Evolutionary conservation across 2,113 vertebrate genomes (phyloP).

Genomic region (Urocynchramus pylzowi): DNA sequence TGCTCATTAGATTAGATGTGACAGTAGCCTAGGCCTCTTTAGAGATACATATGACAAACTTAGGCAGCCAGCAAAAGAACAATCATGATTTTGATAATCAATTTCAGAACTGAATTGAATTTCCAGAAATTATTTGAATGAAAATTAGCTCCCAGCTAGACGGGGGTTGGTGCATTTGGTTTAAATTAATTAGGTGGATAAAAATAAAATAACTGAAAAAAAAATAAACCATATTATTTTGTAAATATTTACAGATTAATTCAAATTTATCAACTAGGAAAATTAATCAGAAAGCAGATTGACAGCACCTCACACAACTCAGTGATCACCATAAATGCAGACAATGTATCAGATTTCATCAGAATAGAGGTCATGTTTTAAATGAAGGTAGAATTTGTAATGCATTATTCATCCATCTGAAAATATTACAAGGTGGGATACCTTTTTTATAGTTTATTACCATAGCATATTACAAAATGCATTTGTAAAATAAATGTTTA

Average conservation of each 20-base stretch:
- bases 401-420: constrained; percentile 54
- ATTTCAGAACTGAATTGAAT: constrained; percentile 25
- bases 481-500: constrained; percentile 68
- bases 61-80: neutral
- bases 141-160: neutral
- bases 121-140: constrained; percentile 17
- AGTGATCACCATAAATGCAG: constrained; percentile 18
- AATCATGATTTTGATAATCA: constrained; percentile 32
- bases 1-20: neutral
- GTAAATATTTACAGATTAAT: constrained; percentile 58
- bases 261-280: constrained; percentile 13
- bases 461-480: constrained; percentile 57
- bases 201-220: neutral
- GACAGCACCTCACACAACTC: constrained; percentile 11
- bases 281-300: constrained; percentile 34
- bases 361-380: constrained; percentile 55
- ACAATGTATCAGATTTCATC: constrained; percentile 46
- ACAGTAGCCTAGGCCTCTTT: neutral
- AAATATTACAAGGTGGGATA: constrained; percentile 62
- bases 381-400: constrained; percentile 43
- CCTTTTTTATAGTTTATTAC: constrained; percentile 60
- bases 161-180: neutral
- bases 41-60: neutral
- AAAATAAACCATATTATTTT: neutral
- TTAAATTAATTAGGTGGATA: neutral